Evolutionary conservation across 2,797 vertebrate species (phyloP).

Genomic region (Falco naumanni): DNA sequence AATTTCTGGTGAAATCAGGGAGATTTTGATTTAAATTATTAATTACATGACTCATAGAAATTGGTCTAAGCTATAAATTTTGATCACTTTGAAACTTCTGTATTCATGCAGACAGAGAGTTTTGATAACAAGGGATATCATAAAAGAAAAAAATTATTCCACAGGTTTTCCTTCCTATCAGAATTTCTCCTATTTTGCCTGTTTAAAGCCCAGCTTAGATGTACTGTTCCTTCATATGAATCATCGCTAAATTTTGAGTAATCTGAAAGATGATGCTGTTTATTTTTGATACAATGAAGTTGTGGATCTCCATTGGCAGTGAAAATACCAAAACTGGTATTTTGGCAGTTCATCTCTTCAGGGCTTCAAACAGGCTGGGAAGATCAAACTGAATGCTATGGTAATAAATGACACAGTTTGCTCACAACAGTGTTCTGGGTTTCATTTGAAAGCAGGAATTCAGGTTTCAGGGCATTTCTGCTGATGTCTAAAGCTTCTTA

Average conservation of each 20-base stretch:
- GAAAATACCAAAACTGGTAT: background rate
- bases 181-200: background rate
- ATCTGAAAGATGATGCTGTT: background rate
- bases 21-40: background rate
- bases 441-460: background rate
- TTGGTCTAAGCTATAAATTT: background rate
- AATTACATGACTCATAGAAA: background rate
- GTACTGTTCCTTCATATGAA: background rate
- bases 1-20: background rate
- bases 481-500: constrained; percentile 12
- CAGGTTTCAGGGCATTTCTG: background rate
- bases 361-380: background rate
- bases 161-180: background rate
- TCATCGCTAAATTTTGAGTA: background rate
- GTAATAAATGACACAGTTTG: background rate
- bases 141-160: background rate
- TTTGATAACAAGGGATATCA: background rate
- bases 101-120: background rate
- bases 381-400: constrained; percentile 11
- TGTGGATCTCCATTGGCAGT: background rate
- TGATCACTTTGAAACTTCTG: background rate
- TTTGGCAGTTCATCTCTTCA: background rate
- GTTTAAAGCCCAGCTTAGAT: background rate
- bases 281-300: background rate
- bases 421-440: background rate